Base-by-base conservation (phyloP, 2,113 vertebrate genomes). In the Nipponia nippon region DNA sequence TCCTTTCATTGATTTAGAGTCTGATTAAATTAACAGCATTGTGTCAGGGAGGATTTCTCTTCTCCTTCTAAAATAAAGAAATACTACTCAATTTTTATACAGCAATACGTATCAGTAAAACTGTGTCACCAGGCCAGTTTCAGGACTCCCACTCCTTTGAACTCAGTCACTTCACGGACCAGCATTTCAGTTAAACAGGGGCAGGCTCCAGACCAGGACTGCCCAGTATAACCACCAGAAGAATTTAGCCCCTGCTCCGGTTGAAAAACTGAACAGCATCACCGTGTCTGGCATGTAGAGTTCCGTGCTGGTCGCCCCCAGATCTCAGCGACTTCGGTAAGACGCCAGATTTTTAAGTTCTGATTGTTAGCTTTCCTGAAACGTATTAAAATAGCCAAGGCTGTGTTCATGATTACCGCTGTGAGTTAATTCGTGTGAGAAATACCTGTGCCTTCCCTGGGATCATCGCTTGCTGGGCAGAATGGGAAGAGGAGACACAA, bases 321-420 rank as follows among this genome's bases (percentile, higher is more conserved):
- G 8, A 22, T n/a, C 40, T 47, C 69, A 12, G 25, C 0, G 13
- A 46, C 27, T 61, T 55, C 40, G 63, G 9, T 3, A 42, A 70
- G 21, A 11, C 2, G 12, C 22, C 23, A 22, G 29, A 14, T 61
- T 56, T 67, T 40, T 4, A 30, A 49, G 8, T 13, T 27, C 30
- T 10, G 55, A 34, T 36, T 46, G 7, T 63, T 26, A 30, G n/a
- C 46, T 42, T 70, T 27, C 29, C 76, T 27, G 32, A n/a, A 65
- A 32, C 2, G 16, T 10, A 5, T 9, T 20, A 15, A 89, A 65
- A 15, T 5, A 71, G 20, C 30, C 55, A 11, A 27, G n/a, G 29
- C 1, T 56, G 23, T 2, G 62, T 7, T 21, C 27, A 3, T 3
- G 12, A 32, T 63, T 27, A 17, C n/a, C 3, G 4, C 42, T 29